Conservation (phyloP, 2,888 invertebrate genomes). For the Eustalomyia histrio region DNA sequence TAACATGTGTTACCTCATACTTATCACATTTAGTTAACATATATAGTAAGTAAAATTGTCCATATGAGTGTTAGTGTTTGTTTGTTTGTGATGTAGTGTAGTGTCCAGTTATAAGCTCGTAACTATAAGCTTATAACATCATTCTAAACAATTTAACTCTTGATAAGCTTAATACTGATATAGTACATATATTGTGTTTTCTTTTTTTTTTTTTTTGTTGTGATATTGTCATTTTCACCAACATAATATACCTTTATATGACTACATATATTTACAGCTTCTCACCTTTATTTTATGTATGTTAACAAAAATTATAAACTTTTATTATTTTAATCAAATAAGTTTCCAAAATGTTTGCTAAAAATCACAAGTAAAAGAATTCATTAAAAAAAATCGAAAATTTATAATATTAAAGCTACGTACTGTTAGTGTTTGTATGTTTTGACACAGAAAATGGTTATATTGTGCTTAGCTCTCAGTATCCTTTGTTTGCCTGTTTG, state of each 20-base stretch:
- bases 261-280: too few species aligned
- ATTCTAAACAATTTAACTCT: conserved; percentile 64
- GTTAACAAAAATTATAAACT: too few species aligned
- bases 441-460: conserved; percentile 7
- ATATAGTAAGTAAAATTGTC: background rate
- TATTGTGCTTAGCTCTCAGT: conserved; percentile 11
- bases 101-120: conserved; percentile 60
- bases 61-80: too few species aligned
- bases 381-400: too few species aligned
- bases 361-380: too few species aligned
- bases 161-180: conserved; percentile 57
- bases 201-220: background rate
- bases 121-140: conserved; percentile 58
- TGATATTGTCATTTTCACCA: conserved; percentile 39
- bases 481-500: conserved; percentile 18
- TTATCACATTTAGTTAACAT: background rate
- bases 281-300: too few species aligned
- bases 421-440: background rate
- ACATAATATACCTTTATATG: background rate
- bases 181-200: background rate
- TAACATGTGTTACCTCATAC: conserved; percentile 43
- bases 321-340: too few species aligned
- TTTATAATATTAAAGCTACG: too few species aligned
- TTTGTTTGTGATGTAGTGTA: conserved; percentile 15
- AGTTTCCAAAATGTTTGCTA: too few species aligned